Percentiles rank a stretch among this genome's conserved stretches.
These are phyloP conservation scores for Diogma glabrata DNA, from an alignment of 2,888 invertebrate genomes.

Conservation along the genomic window DNA sequence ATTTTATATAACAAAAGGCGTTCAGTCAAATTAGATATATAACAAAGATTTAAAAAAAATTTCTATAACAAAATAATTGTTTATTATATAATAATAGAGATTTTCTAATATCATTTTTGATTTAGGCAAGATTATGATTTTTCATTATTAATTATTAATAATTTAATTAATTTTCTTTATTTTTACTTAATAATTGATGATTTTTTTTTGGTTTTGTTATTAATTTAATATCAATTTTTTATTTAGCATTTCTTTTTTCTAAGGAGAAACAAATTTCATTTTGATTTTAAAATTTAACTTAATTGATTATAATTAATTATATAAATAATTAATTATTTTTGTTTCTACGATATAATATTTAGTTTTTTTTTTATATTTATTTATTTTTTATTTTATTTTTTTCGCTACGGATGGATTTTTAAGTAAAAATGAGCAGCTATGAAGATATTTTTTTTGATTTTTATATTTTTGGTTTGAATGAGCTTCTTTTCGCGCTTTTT, in stretches of 20 bases:
- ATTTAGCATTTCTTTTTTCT: conserved; percentile 7
- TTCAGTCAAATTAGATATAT: no score
- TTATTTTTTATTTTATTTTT: conserved; percentile 3
- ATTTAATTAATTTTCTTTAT: no score
- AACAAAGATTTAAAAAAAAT: no score
- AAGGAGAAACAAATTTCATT: no score
- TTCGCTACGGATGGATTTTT: conserved; percentile 10
- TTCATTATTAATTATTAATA: no score
- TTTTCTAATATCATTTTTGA: no score
- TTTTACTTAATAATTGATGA: neutral
- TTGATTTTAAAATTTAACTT: neutral
- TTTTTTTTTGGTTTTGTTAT: conserved; percentile 3
- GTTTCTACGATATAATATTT: no score
- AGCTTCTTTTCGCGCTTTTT: neutral
- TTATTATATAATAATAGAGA: no score
- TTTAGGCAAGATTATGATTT: no score
- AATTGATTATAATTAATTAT: conserved; percentile 2
- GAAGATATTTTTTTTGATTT: neutral
- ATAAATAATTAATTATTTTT: conserved; percentile 8
- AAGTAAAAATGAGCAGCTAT: conserved; percentile 11
- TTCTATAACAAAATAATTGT: no score
- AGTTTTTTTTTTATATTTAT: neutral
- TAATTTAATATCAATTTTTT: conserved; percentile 2
- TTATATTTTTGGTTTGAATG: neutral
- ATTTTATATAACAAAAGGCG: no score